Evolutionary conservation across 1,140 invertebrate genomes (phyloP), one percentile per base, ranked within the genome.

Genomic region (Ctenoplectra terminalis): DNA sequence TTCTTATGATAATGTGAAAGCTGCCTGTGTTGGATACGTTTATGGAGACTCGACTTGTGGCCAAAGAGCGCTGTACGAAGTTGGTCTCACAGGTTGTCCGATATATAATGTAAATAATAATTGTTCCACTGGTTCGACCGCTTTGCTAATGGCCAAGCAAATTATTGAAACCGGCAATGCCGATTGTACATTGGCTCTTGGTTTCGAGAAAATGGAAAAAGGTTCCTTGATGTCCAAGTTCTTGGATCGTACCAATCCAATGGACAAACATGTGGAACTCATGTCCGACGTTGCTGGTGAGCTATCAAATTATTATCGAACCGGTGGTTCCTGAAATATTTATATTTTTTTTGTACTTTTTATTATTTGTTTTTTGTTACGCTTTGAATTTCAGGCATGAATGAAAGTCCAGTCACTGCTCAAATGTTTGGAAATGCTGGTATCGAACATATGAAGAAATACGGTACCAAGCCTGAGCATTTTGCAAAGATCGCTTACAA

Each of bases 51-150:
- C 99, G 5, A 98, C 98, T 20, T 97, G 97, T 94, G 99, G 99
- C 5, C 99, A 99, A 94, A 95, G 99, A 86, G 97, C 98, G 0
- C 88, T 99, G 2, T 99, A 99, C 93, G 96, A 98, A 92, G 94
- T 99, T 54, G 99, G 99, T 54, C 96, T 99, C 95, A 99, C 96
- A 60, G 99, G 99, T 31, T 99, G 99, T 87, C 99, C 99, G 15
- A 97, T 99, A 81, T 99, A 97, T 94, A 99, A 99, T 95, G 99
- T 99, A 0, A 99, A 99, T 93, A 99, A 99, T 91, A 99, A 99
- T 90, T 99, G 99, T 91, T 97, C 99, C 0, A 99, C 98, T 29
- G 99, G 99, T 17, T 98, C 99, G 0, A 98, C 97, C 71, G 99
- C 99, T 5, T 91, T 99, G 1, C 96, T 96, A 79, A 93, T 99